Conservation (phyloP, 2,113 vertebrate species). For the Nyctereutes procyonoides region DNA sequence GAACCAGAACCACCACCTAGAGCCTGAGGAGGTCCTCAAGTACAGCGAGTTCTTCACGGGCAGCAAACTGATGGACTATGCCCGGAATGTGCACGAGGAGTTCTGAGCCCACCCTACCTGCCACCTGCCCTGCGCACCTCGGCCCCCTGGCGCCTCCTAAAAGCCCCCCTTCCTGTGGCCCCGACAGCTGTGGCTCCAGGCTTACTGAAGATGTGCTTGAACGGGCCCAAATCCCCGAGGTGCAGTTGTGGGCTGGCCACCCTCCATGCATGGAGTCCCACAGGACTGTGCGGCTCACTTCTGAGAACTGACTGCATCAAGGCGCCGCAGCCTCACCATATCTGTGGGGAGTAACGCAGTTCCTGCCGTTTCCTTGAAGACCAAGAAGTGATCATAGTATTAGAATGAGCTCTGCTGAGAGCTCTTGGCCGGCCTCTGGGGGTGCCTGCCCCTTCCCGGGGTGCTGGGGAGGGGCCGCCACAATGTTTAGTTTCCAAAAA, state of each 20-base stretch:
- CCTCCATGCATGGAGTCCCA: neutral
- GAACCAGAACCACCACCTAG: slow-evolving; percentile 95
- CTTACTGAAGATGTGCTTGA: neutral
- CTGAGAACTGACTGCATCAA: neutral
- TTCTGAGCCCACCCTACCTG: slow-evolving; percentile 87
- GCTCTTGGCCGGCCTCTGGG: neutral
- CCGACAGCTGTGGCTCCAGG: neutral
- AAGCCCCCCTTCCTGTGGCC: neutral
- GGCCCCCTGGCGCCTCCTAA: neutral
- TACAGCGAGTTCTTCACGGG: slow-evolving; percentile 99
- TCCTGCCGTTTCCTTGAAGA: neutral
- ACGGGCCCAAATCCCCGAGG: neutral
- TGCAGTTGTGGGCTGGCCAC: neutral
- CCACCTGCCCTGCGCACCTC: fast-evolving
- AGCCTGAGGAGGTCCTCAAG: slow-evolving; percentile 96
- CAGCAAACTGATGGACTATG: slow-evolving; percentile 99
- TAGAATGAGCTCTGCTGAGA: neutral
- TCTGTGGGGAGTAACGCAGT: neutral
- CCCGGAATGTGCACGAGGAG: slow-evolving; percentile 97
- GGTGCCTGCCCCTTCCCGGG: neutral
- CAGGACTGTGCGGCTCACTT: neutral
- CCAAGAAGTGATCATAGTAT: neutral
- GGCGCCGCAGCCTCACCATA: neutral
- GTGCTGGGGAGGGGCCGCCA: neutral
- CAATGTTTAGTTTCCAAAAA: neutral